These are phyloP conservation scores for Agonopterix subpropinquella DNA, from an alignment of 2,888 invertebrate species.

Conservation along the genomic window DNA sequence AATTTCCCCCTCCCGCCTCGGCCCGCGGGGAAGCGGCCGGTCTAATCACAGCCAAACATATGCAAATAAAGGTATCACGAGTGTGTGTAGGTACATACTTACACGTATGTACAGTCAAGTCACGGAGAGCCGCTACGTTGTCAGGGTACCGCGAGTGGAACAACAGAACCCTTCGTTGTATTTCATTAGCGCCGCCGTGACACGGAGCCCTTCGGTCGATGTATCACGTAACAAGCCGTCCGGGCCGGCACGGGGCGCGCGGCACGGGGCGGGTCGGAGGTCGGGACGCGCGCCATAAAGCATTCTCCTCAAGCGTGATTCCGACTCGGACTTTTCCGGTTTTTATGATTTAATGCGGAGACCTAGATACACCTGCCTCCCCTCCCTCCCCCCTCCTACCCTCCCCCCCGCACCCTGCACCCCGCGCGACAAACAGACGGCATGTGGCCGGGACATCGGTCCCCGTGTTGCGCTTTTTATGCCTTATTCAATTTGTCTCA, in stretches of 20 bases:
- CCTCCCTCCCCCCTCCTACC: neutral
- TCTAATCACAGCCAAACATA: too few species aligned
- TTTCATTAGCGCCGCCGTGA: neutral
- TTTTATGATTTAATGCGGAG: constrained; percentile 10
- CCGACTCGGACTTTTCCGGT: constrained; percentile 6
- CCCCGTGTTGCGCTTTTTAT: constrained; percentile 11
- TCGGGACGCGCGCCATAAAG: neutral
- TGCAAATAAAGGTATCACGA: too few species aligned
- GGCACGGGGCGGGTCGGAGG: too few species aligned
- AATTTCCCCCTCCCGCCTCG: constrained; percentile 10
- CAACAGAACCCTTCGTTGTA: too few species aligned
- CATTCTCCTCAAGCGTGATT: constrained; percentile 1
- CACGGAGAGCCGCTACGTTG: neutral
- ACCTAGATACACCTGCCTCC: neutral
- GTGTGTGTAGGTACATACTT: too few species aligned
- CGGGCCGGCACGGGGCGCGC: too few species aligned
- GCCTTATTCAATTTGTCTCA: constrained; percentile 14
- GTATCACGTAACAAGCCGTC: too few species aligned
- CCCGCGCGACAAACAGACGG: constrained; percentile 3
- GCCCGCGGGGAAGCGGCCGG: neutral
- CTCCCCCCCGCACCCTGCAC: neutral
- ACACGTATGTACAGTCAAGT: constrained; percentile 1
- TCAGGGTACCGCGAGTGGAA: too few species aligned
- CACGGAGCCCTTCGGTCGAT: neutral
- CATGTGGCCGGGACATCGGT: constrained; percentile 13